phyloP scores from a whole-genome alignment of 2,888 invertebrate genomes.

The Rosalia funebris region DNA sequence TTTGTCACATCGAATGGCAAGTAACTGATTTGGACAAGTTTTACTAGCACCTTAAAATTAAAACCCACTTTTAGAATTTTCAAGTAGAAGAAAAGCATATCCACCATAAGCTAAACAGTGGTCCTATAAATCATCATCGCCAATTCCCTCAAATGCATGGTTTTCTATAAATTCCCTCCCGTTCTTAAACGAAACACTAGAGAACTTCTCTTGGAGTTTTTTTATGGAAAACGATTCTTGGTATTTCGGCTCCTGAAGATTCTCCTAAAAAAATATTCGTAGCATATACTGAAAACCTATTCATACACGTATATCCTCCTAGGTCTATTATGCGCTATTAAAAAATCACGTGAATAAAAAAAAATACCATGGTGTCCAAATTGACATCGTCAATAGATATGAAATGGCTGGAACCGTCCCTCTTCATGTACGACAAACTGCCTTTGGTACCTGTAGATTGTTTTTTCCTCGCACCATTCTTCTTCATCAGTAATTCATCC shows the following conservation, averaged over 20 bases:
- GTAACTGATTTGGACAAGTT: constrained; percentile 41
- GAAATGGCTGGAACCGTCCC: constrained; percentile 78
- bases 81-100: constrained; percentile 24
- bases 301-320: too few species aligned
- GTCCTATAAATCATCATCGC: constrained; percentile 87
- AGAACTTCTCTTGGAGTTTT: constrained; percentile 77
- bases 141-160: constrained; percentile 94
- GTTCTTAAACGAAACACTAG: constrained; percentile 76
- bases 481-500: constrained; percentile 86
- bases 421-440: constrained; percentile 76
- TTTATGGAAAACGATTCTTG: constrained; percentile 80
- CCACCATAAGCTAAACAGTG: constrained; percentile 11
- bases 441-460: constrained; percentile 60
- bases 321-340: too few species aligned
- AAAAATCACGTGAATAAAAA: too few species aligned
- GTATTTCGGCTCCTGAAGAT: constrained; percentile 70
- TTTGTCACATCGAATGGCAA: constrained; percentile 36
- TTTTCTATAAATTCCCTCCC: constrained; percentile 83
- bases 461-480: constrained; percentile 68
- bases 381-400: constrained; percentile 65
- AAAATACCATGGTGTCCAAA: constrained; percentile 42
- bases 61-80: constrained; percentile 36
- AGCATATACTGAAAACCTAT: constrained; percentile 2
- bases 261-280: constrained; percentile 59
- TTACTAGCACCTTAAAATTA: constrained; percentile 45